phyloP scores from a whole-genome alignment of 2,888 invertebrate genomes.

The Cephus runcator region DNA sequence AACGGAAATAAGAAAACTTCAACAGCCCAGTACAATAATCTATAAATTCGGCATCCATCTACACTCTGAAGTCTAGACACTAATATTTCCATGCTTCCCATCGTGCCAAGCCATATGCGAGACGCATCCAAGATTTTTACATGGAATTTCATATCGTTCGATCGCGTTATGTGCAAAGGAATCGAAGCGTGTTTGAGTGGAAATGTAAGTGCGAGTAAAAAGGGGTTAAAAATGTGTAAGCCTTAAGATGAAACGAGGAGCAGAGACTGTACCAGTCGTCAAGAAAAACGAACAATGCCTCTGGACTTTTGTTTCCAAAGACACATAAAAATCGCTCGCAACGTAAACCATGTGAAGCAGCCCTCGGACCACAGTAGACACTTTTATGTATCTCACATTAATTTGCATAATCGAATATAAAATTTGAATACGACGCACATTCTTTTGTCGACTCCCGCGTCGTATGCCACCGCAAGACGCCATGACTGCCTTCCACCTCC shows the following conservation, averaged over 20 bases:
- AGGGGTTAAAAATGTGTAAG: too few species aligned
- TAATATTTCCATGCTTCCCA: slow-evolving; percentile 39
- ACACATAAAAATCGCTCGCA: slow-evolving; percentile 56
- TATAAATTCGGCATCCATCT: too few species aligned
- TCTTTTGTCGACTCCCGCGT: slow-evolving; percentile 28
- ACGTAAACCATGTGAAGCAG: slow-evolving; percentile 37
- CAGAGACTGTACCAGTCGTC: too few species aligned
- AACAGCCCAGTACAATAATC: too few species aligned
- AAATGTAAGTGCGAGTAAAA: too few species aligned
- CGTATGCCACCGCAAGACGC: slow-evolving; percentile 22
- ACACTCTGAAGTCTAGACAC: too few species aligned
- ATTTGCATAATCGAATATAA: slow-evolving; percentile 64
- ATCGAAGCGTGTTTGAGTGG: neutral
- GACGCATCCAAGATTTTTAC: slow-evolving; percentile 30
- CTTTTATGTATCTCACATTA: slow-evolving; percentile 62
- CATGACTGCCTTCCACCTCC: neutral
- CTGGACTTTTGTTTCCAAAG: slow-evolving; percentile 59
- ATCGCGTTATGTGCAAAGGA: slow-evolving; percentile 22
- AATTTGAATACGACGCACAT: slow-evolving; percentile 57
- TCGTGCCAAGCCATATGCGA: slow-evolving; percentile 39
- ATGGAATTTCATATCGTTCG: slow-evolving; percentile 11
- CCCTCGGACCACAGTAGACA: slow-evolving; percentile 48
- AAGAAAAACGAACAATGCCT: slow-evolving; percentile 48
- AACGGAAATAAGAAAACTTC: too few species aligned
- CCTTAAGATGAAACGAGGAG: too few species aligned